phyloP scores from a whole-genome alignment of 2,797 vertebrate genomes.

The Aphelocoma californica region DNA sequence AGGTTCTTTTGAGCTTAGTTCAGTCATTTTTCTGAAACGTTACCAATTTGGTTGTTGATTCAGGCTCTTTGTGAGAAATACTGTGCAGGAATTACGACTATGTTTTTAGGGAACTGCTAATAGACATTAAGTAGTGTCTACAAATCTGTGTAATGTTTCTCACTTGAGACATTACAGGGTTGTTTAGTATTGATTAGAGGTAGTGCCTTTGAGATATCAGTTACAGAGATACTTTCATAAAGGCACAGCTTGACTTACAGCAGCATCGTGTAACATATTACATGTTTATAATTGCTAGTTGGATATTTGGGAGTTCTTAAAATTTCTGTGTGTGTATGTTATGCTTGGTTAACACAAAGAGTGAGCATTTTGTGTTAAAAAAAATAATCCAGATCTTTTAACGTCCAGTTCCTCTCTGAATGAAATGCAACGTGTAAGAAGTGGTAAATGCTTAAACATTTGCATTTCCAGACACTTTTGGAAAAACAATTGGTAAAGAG shows the following conservation, averaged over 20 bases:
- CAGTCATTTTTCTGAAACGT: neutral
- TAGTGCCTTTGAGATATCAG: neutral
- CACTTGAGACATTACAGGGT: neutral
- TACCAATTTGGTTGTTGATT: neutral
- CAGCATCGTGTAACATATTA: neutral
- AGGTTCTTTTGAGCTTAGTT: neutral
- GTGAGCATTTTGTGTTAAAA: conserved; percentile 9
- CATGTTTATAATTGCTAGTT: neutral
- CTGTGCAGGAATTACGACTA: neutral
- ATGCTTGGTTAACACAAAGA: conserved; percentile 31
- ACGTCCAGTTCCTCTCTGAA: conserved; percentile 26
- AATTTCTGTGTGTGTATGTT: neutral
- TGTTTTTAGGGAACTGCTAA: neutral
- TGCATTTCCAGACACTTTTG: conserved; percentile 24
- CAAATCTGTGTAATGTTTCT: neutral
- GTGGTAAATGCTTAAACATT: conserved; percentile 12
- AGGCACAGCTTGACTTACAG: neutral
- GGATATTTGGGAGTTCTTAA: neutral
- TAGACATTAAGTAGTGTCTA: neutral
- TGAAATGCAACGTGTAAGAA: neutral
- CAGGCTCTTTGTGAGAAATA: neutral
- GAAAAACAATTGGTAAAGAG: conserved; percentile 9
- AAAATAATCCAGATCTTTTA: conserved; percentile 3
- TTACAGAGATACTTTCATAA: neutral
- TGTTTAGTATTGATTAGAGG: neutral